phyloP scores from a whole-genome alignment of 2,888 invertebrate species.

The Gastracanthus pulcherrimus region DNA sequence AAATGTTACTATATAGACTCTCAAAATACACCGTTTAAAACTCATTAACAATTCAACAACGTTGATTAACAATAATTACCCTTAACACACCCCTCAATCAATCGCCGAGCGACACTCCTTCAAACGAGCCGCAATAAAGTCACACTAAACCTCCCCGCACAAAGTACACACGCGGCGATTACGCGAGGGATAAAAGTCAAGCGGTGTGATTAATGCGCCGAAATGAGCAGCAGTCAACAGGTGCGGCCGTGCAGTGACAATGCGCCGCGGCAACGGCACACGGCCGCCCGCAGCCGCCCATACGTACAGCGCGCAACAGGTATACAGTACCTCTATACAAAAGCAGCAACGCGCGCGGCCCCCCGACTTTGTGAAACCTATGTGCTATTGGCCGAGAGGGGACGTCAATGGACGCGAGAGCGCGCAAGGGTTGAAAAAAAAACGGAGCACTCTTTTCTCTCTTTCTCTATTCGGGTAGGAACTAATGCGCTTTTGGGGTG shows the following conservation, averaged over 20 bases:
- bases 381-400: too few species aligned
- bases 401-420: neutral
- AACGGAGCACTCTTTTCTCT: neutral
- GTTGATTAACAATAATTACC: too few species aligned
- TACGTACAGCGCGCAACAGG: too few species aligned
- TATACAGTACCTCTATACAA: too few species aligned
- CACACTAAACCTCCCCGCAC: neutral
- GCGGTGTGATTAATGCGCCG: slow-evolving; percentile 50
- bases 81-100: neutral
- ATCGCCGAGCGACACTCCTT: neutral
- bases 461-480: too few species aligned
- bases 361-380: too few species aligned
- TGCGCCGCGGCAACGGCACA: slow-evolving; percentile 23
- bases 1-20: too few species aligned
- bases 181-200: slow-evolving; percentile 13
- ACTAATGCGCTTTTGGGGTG: neutral
- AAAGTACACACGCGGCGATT: neutral
- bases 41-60: too few species aligned
- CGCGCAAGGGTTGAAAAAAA: neutral
- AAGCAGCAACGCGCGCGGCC: too few species aligned
- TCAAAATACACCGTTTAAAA: too few species aligned
- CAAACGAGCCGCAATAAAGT: neutral
- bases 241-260: slow-evolving; percentile 28
- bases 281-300: neutral
- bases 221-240: slow-evolving; percentile 43